Conservation (phyloP, 2,888 invertebrate species). For the Criorhina ranunculi region DNA sequence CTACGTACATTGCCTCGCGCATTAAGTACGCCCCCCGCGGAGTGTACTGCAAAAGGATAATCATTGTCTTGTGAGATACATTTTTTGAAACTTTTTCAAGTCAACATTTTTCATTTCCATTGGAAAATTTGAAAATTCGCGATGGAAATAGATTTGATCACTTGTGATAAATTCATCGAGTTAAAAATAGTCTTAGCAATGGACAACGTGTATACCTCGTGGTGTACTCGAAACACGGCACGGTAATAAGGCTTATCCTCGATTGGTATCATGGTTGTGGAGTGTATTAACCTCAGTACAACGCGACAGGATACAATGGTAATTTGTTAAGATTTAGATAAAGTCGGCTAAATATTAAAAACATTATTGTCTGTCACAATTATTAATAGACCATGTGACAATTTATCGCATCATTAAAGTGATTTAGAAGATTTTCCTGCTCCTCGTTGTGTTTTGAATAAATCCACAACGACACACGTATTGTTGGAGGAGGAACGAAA, state of each 20-base stretch:
- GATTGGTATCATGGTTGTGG: neutral
- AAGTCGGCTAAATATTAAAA: neutral
- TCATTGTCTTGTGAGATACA: neutral
- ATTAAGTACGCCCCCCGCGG: conserved; percentile 2
- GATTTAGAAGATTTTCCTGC: conserved; percentile 36
- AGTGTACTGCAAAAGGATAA: neutral
- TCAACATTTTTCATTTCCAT: too few relatives aligned
- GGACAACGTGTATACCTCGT: neutral
- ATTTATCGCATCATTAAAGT: conserved; percentile 53
- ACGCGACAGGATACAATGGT: neutral
- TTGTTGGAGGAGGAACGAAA: too few relatives aligned
- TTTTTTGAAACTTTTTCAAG: too few relatives aligned
- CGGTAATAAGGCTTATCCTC: neutral
- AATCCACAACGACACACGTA: neutral
- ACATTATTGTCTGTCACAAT: conserved; percentile 26
- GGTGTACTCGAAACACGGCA: neutral
- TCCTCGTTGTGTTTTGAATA: conserved; percentile 15
- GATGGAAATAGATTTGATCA: conserved; percentile 33
- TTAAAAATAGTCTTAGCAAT: conserved; percentile 21
- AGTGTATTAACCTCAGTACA: neutral
- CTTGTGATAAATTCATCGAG: conserved; percentile 28
- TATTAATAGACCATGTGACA: conserved; percentile 38
- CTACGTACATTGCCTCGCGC: conserved; percentile 21
- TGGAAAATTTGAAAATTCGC: conserved; percentile 7
- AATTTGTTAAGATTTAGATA: too few relatives aligned